phyloP scores from a whole-genome alignment of 1,140 invertebrate genomes.

The Orussus abietinus region DNA sequence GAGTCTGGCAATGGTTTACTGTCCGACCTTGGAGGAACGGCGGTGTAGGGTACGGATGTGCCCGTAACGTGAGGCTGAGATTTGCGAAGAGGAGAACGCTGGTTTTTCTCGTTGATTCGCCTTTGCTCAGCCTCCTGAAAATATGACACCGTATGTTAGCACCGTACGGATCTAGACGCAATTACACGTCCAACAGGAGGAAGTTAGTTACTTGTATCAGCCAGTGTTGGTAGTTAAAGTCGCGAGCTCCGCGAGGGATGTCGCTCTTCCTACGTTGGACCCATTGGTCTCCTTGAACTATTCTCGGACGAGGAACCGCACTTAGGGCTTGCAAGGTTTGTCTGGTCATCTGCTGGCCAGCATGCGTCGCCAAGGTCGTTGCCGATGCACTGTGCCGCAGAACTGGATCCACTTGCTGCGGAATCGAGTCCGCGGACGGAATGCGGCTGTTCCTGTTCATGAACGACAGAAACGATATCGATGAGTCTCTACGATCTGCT shows the following conservation, averaged over 20 bases:
- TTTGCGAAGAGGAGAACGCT: conserved; percentile 43
- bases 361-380: conserved; percentile 38
- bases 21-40: conserved; percentile 35
- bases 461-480: not conserved
- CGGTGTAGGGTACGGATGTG: conserved; percentile 44
- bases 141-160: conserved; percentile 8
- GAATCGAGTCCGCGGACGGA: conserved; percentile 59
- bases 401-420: conserved; percentile 47
- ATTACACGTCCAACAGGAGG: no score
- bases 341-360: conserved; percentile 66
- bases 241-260: conserved; percentile 52
- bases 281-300: conserved; percentile 68
- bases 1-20: conserved; percentile 65
- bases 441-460: conserved; percentile 58
- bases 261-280: conserved; percentile 65
- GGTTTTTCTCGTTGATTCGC: conserved; percentile 69
- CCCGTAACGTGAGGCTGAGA: conserved; percentile 44
- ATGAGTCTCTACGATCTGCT: no score
- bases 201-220: conserved; percentile 72
- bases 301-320: conserved; percentile 69
- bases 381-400: conserved; percentile 52
- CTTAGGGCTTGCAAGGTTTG: conserved; percentile 75
- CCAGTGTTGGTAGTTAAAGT: conserved; percentile 82
- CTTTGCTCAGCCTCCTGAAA: conserved; percentile 86
- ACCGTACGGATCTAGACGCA: not conserved